Percentiles rank a stretch among this genome's conserved stretches.
phyloP scores from a whole-genome alignment of 2,113 vertebrate species.

The Cranoglanis bouderius region DNA sequence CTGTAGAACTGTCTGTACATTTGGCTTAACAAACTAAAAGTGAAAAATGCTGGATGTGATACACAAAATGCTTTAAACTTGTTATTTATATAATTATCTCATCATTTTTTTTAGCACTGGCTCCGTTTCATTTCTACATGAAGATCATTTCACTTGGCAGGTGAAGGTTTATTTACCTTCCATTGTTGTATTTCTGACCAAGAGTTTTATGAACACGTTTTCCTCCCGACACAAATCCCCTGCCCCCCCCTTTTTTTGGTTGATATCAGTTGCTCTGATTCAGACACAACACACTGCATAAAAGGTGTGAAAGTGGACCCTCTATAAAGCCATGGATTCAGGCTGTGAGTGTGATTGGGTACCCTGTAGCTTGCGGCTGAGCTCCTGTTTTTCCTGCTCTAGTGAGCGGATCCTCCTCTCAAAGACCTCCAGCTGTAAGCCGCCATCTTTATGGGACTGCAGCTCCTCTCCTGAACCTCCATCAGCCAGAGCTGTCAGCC shows the following conservation, averaged over 20 bases:
- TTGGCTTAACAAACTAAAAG: not conserved
- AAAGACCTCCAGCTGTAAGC: conserved; percentile 85
- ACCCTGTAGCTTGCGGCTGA: conserved; percentile 92
- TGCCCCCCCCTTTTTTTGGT: not conserved
- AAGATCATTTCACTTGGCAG: not conserved
- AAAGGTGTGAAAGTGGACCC: not conserved
- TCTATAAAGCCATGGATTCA: conserved; percentile 2
- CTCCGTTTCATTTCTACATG: not conserved
- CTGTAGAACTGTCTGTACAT: not conserved
- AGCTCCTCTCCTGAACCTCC: conserved; percentile 67
- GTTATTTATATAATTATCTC: not conserved
- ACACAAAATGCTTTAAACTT: too few species aligned
- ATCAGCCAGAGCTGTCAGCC: conserved; percentile 60
- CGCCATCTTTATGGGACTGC: conserved; percentile 72
- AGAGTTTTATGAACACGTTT: not conserved
- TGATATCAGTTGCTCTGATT: not conserved
- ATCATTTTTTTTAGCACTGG: not conserved
- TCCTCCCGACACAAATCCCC: not conserved
- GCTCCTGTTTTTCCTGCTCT: conserved; percentile 93
- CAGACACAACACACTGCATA: not conserved
- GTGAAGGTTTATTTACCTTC: not conserved
- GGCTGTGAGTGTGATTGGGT: not conserved
- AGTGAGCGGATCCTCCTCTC: conserved; percentile 86
- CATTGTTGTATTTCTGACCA: not conserved
- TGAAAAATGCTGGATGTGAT: not conserved